Percentiles rank a stretch among this genome's conserved stretches.
These are phyloP conservation scores for Argyra leucocephala DNA, from an alignment of 2,888 invertebrate genomes.

Conservation along the genomic window DNA sequence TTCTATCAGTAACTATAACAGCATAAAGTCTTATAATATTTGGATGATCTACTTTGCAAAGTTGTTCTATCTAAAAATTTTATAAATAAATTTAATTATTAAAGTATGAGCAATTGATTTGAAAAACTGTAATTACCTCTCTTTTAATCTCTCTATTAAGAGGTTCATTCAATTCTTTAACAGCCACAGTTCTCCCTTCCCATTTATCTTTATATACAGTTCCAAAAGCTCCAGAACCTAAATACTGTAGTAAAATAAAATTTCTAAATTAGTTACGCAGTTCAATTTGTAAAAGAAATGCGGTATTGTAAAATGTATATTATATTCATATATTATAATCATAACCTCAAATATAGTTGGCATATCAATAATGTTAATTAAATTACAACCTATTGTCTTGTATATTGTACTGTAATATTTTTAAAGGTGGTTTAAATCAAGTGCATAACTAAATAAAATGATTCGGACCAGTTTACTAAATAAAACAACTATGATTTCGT, in stretches of 20 bases:
- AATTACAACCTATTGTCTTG: neutral
- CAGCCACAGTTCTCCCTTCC: slow-evolving; percentile 77
- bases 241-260: slow-evolving; percentile 51
- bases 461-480: no score
- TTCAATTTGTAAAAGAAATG: no score
- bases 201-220: slow-evolving; percentile 85
- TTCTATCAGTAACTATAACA: slow-evolving; percentile 67
- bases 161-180: slow-evolving; percentile 85
- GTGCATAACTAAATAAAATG: no score
- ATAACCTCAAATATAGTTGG: slow-evolving; percentile 22
- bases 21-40: slow-evolving; percentile 91
- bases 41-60: slow-evolving; percentile 82
- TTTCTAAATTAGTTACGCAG: neutral
- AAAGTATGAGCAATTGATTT: neutral
- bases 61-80: slow-evolving; percentile 54
- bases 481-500: no score
- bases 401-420: no score
- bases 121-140: slow-evolving; percentile 51
- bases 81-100: neutral
- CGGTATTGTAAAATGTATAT: neutral
- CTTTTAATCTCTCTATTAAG: slow-evolving; percentile 75
- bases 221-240: slow-evolving; percentile 90
- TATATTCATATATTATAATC: no score
- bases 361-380: slow-evolving; percentile 17
- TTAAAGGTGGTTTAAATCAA: no score